Evolutionary conservation across 2,113 vertebrate genomes (phyloP), one percentile per base, ranked within the genome.

Genomic region (Leucoraja erinaceus): DNA sequence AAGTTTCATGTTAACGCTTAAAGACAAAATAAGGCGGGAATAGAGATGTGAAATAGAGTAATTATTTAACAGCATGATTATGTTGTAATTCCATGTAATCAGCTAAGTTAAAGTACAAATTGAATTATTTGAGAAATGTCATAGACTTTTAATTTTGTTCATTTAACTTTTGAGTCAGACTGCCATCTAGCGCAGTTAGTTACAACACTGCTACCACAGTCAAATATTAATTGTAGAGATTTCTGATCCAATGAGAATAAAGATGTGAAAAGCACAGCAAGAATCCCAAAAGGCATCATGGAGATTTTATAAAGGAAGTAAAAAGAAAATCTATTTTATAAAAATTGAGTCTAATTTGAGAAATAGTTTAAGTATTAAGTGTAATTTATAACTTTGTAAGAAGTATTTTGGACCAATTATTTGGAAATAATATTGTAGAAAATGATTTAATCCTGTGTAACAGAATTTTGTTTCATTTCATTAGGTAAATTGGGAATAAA

Each of bases 311-410:
- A 38, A 1, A 70, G 18, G 86, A 25, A 84, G 54, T 84, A 68
- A 68, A 70, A 91, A 91, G 38, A 47, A 47, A 90, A 70, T 91
- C 9, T 91, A 38, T 91, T 74, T 72, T 74, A 31, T 38, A 38
- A 31, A 70, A 47, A 20, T 72, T 72, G 70, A 68, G 31, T 66
- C 38, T 3, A 47, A 47, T 47, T 47, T 47, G 38, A 47, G 38
- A 47, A 47, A 47, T 47, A 47, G 38, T 47, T 47, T 47, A 47
- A 47, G 38, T 47, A 47, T 47, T 47, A 47, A 47, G 38, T 47
- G 38, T 47, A 47, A 47, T 47, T 47, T 47, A 47, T 47, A 1
- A 3, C 38, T 47, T 47, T 47, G 38, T 47, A 47, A 47, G 38
- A 47, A 47, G 1, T 47, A 47, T 0, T 47, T 47, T 47, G 38